Evolutionary conservation across 2,797 vertebrate genomes (phyloP).

Genomic region (Spea hammondii): DNA sequence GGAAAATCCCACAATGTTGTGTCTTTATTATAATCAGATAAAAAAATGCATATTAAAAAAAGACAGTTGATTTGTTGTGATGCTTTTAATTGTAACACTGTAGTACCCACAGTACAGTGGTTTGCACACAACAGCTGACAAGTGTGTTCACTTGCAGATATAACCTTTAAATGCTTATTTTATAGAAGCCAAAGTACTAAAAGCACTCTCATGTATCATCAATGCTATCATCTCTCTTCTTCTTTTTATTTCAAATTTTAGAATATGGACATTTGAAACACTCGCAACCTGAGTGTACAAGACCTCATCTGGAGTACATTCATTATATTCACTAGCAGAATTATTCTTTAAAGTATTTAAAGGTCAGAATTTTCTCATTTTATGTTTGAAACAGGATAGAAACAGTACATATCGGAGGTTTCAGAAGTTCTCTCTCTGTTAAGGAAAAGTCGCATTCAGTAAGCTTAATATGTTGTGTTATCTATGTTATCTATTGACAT

Average conservation of each 20-base stretch:
- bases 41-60: no score
- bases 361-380: constrained; percentile 41
- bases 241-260: constrained; percentile 11
- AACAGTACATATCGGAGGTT: constrained; percentile 21
- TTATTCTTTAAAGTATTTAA: constrained; percentile 45
- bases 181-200: constrained; percentile 1
- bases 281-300: constrained; percentile 4
- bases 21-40: no score
- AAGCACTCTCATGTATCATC: background rate
- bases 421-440: constrained; percentile 31
- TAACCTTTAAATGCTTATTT: background rate
- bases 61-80: no score
- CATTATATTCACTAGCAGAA: constrained; percentile 5
- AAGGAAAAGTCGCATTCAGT: constrained; percentile 17
- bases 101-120: background rate
- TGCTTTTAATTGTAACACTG: no score
- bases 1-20: no score
- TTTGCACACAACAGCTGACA: background rate
- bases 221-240: constrained; percentile 1
- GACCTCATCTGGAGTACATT: constrained; percentile 39
- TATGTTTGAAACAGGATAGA: constrained; percentile 26
- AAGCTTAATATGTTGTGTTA: constrained; percentile 25
- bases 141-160: background rate
- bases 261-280: constrained; percentile 5
- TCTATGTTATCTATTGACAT: constrained; percentile 49